These are phyloP conservation scores for Helicoverpa assulta DNA, from an alignment of 2,888 invertebrate species.

Conservation along the genomic window DNA sequence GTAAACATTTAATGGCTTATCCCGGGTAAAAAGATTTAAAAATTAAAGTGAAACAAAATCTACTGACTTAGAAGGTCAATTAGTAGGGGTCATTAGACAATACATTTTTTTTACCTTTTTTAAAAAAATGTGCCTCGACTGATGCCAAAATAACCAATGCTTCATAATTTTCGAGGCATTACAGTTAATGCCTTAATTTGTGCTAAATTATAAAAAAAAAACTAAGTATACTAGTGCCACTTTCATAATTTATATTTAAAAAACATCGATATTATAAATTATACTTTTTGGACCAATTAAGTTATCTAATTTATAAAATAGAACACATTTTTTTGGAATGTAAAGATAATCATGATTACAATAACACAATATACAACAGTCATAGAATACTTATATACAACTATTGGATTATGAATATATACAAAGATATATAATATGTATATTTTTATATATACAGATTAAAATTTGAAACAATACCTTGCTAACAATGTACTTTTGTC, in stretches of 20 bases:
- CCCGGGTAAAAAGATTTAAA: no score
- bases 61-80: no score
- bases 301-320: neutral
- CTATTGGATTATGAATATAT: conserved; percentile 23
- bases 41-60: no score
- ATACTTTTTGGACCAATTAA: neutral
- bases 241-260: no score
- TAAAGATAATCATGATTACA: conserved; percentile 3
- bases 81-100: no score
- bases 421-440: conserved; percentile 22
- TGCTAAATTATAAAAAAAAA: no score
- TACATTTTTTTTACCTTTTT: no score
- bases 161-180: neutral
- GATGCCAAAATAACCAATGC: neutral
- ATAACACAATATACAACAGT: conserved; percentile 32
- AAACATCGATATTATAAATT: neutral
- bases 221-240: no score
- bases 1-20: no score
- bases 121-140: no score
- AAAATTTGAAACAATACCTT: neutral
- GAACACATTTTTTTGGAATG: neutral
- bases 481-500: neutral
- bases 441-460: conserved; percentile 21
- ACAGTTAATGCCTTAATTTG: no score
- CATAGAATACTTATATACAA: conserved; percentile 17